Evolutionary conservation across 1,140 invertebrate genomes (phyloP).

Genomic region (Lepidostoma basale): DNA sequence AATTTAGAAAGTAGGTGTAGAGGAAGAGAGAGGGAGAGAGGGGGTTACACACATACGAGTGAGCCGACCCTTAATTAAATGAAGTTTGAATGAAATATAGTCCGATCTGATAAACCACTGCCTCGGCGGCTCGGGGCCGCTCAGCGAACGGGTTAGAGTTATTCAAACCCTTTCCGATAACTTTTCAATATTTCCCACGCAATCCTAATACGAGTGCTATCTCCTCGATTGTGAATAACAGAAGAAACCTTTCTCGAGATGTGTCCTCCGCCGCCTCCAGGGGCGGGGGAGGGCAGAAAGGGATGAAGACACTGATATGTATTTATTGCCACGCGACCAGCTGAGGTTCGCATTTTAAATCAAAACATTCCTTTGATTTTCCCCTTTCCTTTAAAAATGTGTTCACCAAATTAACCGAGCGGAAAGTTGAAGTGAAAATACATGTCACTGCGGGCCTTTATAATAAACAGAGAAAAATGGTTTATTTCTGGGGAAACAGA

Average conservation of each 20-base stretch:
- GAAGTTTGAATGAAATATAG: no score
- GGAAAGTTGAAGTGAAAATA: background rate
- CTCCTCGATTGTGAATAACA: background rate
- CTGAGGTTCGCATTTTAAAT: constrained; percentile 41
- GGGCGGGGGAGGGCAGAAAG: background rate
- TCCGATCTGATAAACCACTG: no score
- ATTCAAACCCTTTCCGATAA: background rate
- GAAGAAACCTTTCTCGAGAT: constrained; percentile 8
- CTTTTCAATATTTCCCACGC: background rate
- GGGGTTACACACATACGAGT: no score
- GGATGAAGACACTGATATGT: constrained; percentile 39
- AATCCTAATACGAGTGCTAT: background rate
- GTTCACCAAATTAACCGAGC: background rate
- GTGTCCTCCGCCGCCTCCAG: background rate
- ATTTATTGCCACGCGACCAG: constrained; percentile 40
- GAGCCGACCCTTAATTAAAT: no score
- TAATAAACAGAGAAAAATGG: background rate
- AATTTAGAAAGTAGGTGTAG: no score
- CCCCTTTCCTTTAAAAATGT: constrained; percentile 1
- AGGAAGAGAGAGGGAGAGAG: no score
- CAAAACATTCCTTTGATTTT: constrained; percentile 28
- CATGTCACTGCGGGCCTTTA: background rate
- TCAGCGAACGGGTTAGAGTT: no score
- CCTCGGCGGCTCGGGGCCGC: no score
- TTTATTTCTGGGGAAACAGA: no score